Evolutionary conservation across 2,797 vertebrate species (phyloP), one percentile per base, ranked within the genome.

Genomic region (Sparidentex hasta): DNA sequence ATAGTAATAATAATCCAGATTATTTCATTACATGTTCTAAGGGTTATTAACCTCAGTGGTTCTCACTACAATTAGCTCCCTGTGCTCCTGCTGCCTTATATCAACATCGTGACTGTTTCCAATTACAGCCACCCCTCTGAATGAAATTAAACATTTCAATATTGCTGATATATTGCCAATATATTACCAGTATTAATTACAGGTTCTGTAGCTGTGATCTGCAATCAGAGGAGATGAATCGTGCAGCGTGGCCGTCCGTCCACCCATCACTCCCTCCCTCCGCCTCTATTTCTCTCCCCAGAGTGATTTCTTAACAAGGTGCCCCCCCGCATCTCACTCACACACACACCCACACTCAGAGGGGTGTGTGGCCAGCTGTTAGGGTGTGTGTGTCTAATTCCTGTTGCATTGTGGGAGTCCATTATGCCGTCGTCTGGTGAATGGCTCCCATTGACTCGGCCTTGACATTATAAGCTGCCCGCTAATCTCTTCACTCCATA

Each of bases 381-480:
- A 65, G 87, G 74, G 80, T 90, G 80, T 86, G 86, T 86, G 86
- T 89, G 74, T 86, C 85, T 89, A 86, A 90, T 91, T 90, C 90
- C 90, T 91, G 86, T 90, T 92, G 90, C 90, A 93, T 91, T 93
- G 93, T 92, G 93, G 90, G 91, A 91, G 90, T 90, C 90, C 87
- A 93, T 93, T 91, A 91, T 92, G 90, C 83, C 56, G 73, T 88
- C 73, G 87, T 86, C 82, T 86, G 87, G 41, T 91, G 90, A 90
- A 89, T 91, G 89, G 86, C 87, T 90, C 73, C 86, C 87, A 91
- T 90, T 93, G 87, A 91, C 84, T 89, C 56, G 68, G 86, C 85
- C 90, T 90, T 93, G 92, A 91, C 90, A 93, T 92, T 88, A 92
- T 92, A 92, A 93, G 83, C 90, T 94, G 76, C 79, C 77, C 47